These are phyloP conservation scores for Argyra leucocephala DNA, from an alignment of 2,888 invertebrate species.

Conservation along the genomic window DNA sequence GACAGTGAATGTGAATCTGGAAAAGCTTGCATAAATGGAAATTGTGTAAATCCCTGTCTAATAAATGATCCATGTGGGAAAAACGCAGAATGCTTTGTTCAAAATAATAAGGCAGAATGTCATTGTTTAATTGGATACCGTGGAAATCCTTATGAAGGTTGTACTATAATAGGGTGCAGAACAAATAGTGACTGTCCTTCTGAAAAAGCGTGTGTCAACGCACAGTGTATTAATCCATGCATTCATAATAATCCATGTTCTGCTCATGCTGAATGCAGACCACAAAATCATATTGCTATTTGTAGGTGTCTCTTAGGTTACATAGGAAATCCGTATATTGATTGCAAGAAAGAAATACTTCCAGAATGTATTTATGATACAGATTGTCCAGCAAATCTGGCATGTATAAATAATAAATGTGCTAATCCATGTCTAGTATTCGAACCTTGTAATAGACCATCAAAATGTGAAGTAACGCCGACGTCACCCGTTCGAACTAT, in stretches of 20 bases:
- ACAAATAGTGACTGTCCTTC: constrained; percentile 80
- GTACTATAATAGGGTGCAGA: constrained; percentile 71
- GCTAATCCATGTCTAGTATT: constrained; percentile 71
- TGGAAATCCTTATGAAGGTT: constrained; percentile 66
- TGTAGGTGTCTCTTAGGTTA: constrained; percentile 73
- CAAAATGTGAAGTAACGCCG: constrained; percentile 70
- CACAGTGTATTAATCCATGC: constrained; percentile 78
- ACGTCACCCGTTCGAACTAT: constrained; percentile 78
- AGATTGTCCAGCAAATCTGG: constrained; percentile 69
- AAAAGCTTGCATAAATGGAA: constrained; percentile 74
- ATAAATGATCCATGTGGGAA: constrained; percentile 69
- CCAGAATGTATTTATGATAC: constrained; percentile 71
- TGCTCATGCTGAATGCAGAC: constrained; percentile 65
- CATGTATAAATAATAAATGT: constrained; percentile 73
- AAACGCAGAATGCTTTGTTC: constrained; percentile 72
- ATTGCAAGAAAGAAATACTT: constrained; percentile 62
- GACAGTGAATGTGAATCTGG: constrained; percentile 76
- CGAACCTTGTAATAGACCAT: constrained; percentile 69
- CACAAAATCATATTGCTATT: constrained; percentile 72
- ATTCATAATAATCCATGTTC: constrained; percentile 68
- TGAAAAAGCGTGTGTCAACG: constrained; percentile 75
- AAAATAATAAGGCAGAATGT: constrained; percentile 64
- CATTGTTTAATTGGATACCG: constrained; percentile 71
- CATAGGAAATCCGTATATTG: constrained; percentile 71
- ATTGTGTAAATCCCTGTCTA: constrained; percentile 78